Percentiles rank a stretch among this genome's conserved stretches.
These are phyloP conservation scores for Meliscaeva auricollis DNA, from an alignment of 2,888 invertebrate genomes.

Conservation along the genomic window DNA sequence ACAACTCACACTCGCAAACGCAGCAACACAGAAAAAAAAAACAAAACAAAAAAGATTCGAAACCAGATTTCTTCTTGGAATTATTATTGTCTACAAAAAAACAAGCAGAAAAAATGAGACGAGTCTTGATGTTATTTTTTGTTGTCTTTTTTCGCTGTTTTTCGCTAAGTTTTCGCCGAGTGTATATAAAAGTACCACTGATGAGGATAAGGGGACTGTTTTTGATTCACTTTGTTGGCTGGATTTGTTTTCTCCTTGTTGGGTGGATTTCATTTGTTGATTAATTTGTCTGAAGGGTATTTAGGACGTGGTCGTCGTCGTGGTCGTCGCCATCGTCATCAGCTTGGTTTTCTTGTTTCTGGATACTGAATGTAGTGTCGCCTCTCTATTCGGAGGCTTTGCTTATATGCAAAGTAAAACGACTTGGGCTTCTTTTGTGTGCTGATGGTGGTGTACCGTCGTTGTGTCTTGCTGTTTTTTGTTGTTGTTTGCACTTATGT, in stretches of 20 bases:
- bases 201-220: constrained; percentile 59
- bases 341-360: constrained; percentile 65
- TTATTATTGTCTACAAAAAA: constrained; percentile 50
- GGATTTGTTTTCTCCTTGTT: constrained; percentile 66
- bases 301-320: constrained; percentile 72
- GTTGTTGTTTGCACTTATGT: constrained; percentile 72
- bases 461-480: constrained; percentile 33
- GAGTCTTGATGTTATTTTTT: constrained; percentile 42
- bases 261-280: constrained; percentile 74
- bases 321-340: constrained; percentile 54
- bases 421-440: constrained; percentile 37
- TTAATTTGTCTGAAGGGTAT: constrained; percentile 76
- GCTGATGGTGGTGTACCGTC: constrained; percentile 68
- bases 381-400: constrained; percentile 39
- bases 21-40: constrained; percentile 1
- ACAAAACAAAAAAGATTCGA: constrained; percentile 18
- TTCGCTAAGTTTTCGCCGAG: constrained; percentile 57
- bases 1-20: constrained; percentile 56
- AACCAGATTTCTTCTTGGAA: constrained; percentile 74
- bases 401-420: constrained; percentile 61
- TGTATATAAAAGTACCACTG: constrained; percentile 39
- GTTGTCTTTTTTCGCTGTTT: constrained; percentile 43
- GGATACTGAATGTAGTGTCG: constrained; percentile 31
- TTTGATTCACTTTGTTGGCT: constrained; percentile 59
- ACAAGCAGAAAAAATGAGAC: constrained; percentile 43